Evolutionary conservation across 1,140 invertebrate species (phyloP), one percentile per base, ranked within the genome.

Genomic region (Drosophila bocqueti): DNA sequence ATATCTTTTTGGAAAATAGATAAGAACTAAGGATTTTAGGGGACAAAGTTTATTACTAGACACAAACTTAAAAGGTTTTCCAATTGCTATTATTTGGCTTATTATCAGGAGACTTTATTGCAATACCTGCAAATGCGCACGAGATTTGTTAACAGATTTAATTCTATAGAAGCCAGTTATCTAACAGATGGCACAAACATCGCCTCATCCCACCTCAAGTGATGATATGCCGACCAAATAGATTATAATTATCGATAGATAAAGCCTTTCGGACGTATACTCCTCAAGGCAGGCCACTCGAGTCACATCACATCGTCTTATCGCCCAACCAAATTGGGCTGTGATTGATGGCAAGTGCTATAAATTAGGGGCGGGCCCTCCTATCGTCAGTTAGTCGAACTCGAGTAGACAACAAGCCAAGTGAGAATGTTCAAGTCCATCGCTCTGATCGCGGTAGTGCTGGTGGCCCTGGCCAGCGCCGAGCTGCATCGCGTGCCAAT

Each of bases 391-490:
- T 81, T 84, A 84, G 83, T 87, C 80, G 61, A 87, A 79, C 29
- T 68, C 29, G 18, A 85, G 68, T 77, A 58, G 72, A 83, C 82
- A 65, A 72, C 46, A 76, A 76, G 63, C 38, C 58, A 31, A 49
- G 43, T 81, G 16, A 85, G 11, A 38, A 90, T 91, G 86, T 40
- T 86, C 7, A 91, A 91, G 60, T 11, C 68, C 26, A 43, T 83
- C 4, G 49, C 42, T 59, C 9, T 77, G 13, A 50, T 91, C 6
- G 79, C 60, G 15, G 36, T 90, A n/a, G 36, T 90, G 18, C 50
- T 90, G 79, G 75, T 82, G 76, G 86, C 85, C 1, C n/a, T 90
- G 73, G 85, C 85, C 79, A 76, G 71, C 36, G 85, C 81, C 49
- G 82, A 85, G 65, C 57, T 90, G 26, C 86, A 85, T 6, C 85